Base-by-base conservation (phyloP, 2,888 invertebrate species). In the Strigamia crassipes region DNA sequence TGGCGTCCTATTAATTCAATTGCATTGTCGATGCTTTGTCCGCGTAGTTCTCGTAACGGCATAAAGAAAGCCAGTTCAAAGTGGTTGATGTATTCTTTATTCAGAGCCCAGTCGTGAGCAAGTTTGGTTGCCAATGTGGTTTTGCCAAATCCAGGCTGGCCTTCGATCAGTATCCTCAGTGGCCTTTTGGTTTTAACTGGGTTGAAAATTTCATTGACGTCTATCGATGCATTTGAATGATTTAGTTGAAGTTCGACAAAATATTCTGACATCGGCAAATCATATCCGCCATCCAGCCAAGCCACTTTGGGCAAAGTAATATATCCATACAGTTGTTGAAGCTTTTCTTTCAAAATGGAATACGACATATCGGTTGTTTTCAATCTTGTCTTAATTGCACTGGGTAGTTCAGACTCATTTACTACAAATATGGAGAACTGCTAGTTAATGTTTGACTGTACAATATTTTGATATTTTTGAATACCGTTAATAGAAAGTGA, bases 11-110 rank as follows among this genome's bases (percentile, higher is more conserved):
- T 46, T 0, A 12, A 0, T 15, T 12, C 5, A n/a, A 46, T 46
- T 12, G 12, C 12, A 46, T 46, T 12, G 15, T 46, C n/a, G 4
- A 46, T 46, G 0, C 15, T 46, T 5, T 12, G 15, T 15, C 12
- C 13, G 4, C 5, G 46, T 5, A 46, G 46, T 46, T 46, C 46
- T n/a, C 46, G 9, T 13, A 46, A 12, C 1, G 46, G 46, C 13
- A 46, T 15, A 4, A 46, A 46, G 15, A 46, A 46, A 46, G n/a
- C 46, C 13, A 46, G 15, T 86, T 95, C 38, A 94, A 93, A 91
- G 94, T 93, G 86, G 87, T 38, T 38, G 38, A 89, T 85, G 86
- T 86, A 6, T 86, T 86, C 83, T 86, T 86, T 81, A 85, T 86
- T 51, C 86, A 85, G 3, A 82, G 82, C 42, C 83, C 46, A 46